These are phyloP conservation scores for Trypoxylon attenuatum DNA, from an alignment of 2,888 invertebrate genomes.

Conservation along the genomic window DNA sequence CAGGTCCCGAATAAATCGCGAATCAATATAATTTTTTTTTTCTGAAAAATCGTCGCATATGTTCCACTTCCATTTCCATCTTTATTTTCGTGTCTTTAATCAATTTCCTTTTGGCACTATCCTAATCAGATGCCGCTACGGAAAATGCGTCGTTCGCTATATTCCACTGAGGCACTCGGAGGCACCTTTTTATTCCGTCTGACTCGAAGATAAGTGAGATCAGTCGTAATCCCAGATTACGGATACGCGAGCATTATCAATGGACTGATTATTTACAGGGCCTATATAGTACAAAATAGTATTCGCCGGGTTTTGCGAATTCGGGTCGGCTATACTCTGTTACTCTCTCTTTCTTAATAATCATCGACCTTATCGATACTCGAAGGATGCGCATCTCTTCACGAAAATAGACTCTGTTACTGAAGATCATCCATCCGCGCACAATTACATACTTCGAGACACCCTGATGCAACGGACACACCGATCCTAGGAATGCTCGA, in stretches of 20 bases:
- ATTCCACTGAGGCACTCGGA: constrained; percentile 43
- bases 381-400: constrained; percentile 27
- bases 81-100: too few species aligned
- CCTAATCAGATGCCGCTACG: constrained; percentile 36
- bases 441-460: constrained; percentile 2
- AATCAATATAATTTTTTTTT: too few species aligned
- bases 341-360: constrained; percentile 18
- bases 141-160: constrained; percentile 37
- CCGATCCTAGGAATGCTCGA: constrained; percentile 11
- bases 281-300: constrained; percentile 44
- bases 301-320: constrained; percentile 23
- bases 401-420: constrained; percentile 36
- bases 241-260: constrained; percentile 10
- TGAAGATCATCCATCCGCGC: constrained; percentile 9
- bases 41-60: too few species aligned
- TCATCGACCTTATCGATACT: not conserved
- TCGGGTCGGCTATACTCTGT: not conserved
- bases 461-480: constrained; percentile 23
- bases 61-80: too few species aligned
- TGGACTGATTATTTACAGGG: constrained; percentile 37
- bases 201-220: constrained; percentile 23
- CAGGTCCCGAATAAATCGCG: too few species aligned
- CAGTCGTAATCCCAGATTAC: constrained; percentile 5
- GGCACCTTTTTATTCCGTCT: constrained; percentile 31
- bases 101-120: constrained; percentile 47